Evolutionary conservation across 2,888 invertebrate genomes (phyloP).

Genomic region (Hesperia comma): DNA sequence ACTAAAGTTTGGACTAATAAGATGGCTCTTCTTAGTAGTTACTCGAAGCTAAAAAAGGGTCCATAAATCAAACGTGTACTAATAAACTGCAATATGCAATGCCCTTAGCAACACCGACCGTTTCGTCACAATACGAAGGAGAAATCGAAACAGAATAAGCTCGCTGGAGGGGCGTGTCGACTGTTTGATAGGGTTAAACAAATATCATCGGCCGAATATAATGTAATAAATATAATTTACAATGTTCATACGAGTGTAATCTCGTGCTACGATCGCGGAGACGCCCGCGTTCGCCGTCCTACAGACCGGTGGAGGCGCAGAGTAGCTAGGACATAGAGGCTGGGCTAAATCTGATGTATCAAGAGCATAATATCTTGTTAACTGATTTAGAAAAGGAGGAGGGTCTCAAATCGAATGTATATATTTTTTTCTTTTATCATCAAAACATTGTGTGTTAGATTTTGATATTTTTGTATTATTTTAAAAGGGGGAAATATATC

Average conservation of each 20-base stretch:
- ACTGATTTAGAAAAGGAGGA: no score
- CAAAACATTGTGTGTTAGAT: no score
- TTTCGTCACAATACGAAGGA: conserved; percentile 31
- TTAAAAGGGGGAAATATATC: no score
- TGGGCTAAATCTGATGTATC: no score
- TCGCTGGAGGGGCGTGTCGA: conserved; percentile 54
- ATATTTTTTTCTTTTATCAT: no score
- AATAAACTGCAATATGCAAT: background rate
- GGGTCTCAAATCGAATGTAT: no score
- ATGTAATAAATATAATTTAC: conserved; percentile 83
- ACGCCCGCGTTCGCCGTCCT: conserved; percentile 61
- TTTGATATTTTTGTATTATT: no score
- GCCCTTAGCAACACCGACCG: conserved; percentile 2
- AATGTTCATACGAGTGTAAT: conserved; percentile 76
- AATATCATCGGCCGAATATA: conserved; percentile 74
- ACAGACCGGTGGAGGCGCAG: conserved; percentile 52
- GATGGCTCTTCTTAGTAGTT: no score
- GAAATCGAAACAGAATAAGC: conserved; percentile 46
- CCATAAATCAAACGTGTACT: no score
- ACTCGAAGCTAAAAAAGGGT: no score
- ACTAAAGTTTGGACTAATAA: no score
- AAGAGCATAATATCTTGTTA: no score
- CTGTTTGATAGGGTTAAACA: conserved; percentile 72
- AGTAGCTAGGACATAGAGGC: conserved; percentile 47
- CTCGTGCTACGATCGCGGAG: conserved; percentile 69